Percentiles rank a stretch among this genome's conserved stretches.
phyloP scores from a whole-genome alignment of 2,888 invertebrate species.

The Eristalinus sepulchralis region DNA sequence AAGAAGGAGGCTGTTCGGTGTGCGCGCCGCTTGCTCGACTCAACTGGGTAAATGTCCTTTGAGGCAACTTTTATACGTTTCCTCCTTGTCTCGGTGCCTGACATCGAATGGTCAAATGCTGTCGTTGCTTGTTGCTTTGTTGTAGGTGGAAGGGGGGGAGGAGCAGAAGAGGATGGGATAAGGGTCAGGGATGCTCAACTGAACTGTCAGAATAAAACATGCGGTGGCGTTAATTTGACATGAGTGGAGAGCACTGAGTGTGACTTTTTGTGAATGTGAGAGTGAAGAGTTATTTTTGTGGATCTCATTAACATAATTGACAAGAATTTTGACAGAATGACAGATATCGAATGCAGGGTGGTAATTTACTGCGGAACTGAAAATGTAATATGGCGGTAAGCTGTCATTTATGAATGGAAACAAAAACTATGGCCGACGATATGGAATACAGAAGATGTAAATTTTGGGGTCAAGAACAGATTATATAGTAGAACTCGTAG shows the following conservation, averaged over 20 bases:
- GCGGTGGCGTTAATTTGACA: slow-evolving; percentile 20
- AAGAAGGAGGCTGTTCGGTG: background rate
- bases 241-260: background rate
- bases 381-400: no score
- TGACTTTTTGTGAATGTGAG: background rate
- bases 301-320: background rate
- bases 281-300: background rate
- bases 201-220: slow-evolving; percentile 4
- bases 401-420: no score
- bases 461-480: no score
- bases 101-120: background rate
- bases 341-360: no score
- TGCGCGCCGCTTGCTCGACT: background rate
- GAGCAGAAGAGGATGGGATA: no score
- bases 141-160: background rate
- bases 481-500: no score
- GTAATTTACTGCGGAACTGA: no score
- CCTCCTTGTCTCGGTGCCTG: background rate
- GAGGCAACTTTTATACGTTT: slow-evolving; percentile 1
- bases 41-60: slow-evolving; percentile 16
- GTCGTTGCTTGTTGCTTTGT: slow-evolving; percentile 12
- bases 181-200: background rate
- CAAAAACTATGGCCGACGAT: no score
- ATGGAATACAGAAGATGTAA: no score
- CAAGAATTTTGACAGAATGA: background rate